A percentile compares a stretch with the other conserved stretches of the same genome.
These are phyloP conservation scores for Melanotaenia boesemani DNA, from an alignment of 2,797 vertebrate genomes.

Conservation along the genomic window DNA sequence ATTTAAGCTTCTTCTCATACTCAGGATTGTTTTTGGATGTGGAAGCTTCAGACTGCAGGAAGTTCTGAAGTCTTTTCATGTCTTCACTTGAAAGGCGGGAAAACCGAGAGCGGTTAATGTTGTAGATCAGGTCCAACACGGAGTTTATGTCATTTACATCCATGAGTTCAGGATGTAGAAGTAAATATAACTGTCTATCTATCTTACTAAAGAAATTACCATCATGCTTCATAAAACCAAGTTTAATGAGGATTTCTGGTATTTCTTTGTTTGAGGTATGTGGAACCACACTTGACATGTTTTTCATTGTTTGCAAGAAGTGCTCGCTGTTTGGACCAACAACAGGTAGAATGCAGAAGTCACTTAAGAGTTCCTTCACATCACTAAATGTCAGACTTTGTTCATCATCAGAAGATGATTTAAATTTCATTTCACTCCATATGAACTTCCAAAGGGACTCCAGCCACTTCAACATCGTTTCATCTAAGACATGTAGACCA, in stretches of 20 bases:
- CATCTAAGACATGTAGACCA: constrained; percentile 51
- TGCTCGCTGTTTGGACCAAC: constrained; percentile 62
- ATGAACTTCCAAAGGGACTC: constrained; percentile 73
- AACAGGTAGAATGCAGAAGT: constrained; percentile 76
- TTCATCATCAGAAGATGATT: not conserved
- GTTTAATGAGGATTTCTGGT: constrained; percentile 70
- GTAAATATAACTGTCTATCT: accelerated
- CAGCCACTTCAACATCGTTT: constrained; percentile 59
- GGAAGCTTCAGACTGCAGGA: constrained; percentile 65
- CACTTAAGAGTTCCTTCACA: constrained; percentile 66
- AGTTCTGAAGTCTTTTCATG: constrained; percentile 52
- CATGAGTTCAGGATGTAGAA: constrained; percentile 56
- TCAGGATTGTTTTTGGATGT: constrained; percentile 36
- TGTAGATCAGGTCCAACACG: constrained; percentile 70
- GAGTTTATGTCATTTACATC: constrained; percentile 50
- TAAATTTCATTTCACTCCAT: constrained; percentile 19
- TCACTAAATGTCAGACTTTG: constrained; percentile 37
- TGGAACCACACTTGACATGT: constrained; percentile 67
- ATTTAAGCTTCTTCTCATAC: constrained; percentile 69
- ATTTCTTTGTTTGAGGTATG: not conserved
- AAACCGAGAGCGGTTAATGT: constrained; percentile 62
- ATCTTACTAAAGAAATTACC: not conserved
- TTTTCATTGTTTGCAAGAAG: constrained; percentile 65
- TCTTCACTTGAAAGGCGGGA: constrained; percentile 52
- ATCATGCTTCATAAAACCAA: constrained; percentile 75